A percentile compares a stretch with the other conserved stretches of the same genome.
These are phyloP conservation scores for Sylvia borin DNA, from an alignment of 2,797 vertebrate species.

Conservation along the genomic window DNA sequence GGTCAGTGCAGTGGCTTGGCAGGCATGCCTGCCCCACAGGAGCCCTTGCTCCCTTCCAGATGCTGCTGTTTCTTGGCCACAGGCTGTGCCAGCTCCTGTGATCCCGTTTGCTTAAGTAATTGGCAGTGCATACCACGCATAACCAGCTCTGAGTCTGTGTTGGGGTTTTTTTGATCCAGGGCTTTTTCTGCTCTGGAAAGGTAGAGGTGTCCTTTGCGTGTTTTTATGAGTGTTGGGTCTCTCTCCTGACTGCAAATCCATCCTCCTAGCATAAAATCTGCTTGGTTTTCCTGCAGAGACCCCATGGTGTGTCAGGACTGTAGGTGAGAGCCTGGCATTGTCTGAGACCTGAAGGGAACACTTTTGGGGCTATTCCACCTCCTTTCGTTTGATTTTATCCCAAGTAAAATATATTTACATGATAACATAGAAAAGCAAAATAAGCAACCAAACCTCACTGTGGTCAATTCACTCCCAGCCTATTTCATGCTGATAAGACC, in stretches of 20 bases:
- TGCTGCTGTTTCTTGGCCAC: background rate
- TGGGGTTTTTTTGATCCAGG: background rate
- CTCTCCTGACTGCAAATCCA: background rate
- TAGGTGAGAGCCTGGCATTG: background rate
- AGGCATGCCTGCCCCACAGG: background rate
- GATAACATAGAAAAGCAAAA: background rate
- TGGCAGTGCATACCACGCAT: background rate
- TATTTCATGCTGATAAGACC: background rate
- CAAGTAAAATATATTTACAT: background rate
- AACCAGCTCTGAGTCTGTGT: background rate
- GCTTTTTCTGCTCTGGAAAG: background rate
- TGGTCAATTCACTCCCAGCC: background rate
- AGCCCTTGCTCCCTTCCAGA: background rate
- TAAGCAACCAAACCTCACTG: background rate
- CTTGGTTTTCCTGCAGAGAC: background rate
- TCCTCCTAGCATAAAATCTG: background rate
- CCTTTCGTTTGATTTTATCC: background rate
- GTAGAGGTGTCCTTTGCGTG: background rate
- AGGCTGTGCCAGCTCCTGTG: background rate
- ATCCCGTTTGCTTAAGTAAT: background rate
- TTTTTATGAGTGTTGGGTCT: background rate
- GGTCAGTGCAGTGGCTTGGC: background rate
- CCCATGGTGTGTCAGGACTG: background rate
- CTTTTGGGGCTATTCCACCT: background rate
- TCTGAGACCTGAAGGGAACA: background rate